Evolutionary conservation across 2,113 vertebrate genomes (phyloP).

Genomic region (Ammodytes dubius): DNA sequence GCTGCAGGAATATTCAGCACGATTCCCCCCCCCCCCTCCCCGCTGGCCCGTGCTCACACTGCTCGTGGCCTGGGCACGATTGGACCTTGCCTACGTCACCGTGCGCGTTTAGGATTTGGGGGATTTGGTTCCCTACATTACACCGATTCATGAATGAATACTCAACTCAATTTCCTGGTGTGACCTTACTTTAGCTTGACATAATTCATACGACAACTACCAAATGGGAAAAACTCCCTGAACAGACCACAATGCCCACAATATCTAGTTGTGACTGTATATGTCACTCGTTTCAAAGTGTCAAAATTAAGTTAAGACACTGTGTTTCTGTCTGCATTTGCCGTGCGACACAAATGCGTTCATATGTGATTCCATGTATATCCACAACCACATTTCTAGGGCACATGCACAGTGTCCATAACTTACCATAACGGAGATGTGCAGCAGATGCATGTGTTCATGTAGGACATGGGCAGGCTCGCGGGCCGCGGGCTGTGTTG

Average conservation of each 20-base stretch:
- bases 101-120: no score
- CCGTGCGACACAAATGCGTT: not conserved
- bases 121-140: not conserved
- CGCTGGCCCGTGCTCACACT: no score
- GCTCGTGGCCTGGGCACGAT: no score
- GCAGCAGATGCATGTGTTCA: slow-evolving; percentile 97
- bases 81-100: no score
- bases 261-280: not conserved
- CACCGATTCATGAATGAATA: not conserved
- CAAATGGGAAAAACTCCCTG: not conserved
- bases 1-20: no score
- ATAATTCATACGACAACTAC: not conserved
- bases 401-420: not conserved
- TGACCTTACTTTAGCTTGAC: not conserved
- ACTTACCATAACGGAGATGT: slow-evolving; percentile 98
- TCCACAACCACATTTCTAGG: not conserved
- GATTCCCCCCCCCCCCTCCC: no score
- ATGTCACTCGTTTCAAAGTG: not conserved
- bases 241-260: not conserved
- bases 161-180: not conserved
- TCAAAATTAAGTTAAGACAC: not conserved
- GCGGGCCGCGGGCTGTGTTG: slow-evolving; percentile 88
- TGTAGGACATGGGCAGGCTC: slow-evolving; percentile 92
- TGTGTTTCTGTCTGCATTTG: not conserved
- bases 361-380: not conserved